Percentiles rank a stretch among this genome's conserved stretches.
These are phyloP conservation scores for Tyrannus savana DNA, from an alignment of 2,113 vertebrate genomes.

Conservation along the genomic window DNA sequence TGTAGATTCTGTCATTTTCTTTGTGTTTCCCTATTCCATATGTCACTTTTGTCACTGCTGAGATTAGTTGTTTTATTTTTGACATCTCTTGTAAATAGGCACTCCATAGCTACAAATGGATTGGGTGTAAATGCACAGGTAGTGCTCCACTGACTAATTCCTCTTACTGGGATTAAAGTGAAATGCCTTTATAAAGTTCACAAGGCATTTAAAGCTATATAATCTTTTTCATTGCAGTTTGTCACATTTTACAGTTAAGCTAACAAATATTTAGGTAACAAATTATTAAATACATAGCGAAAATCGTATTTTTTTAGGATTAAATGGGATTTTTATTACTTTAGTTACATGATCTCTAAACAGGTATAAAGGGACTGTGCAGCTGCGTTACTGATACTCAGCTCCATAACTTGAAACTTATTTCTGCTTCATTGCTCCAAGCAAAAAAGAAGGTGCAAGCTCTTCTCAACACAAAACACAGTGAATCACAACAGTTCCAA, in stretches of 20 bases:
- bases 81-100: background rate
- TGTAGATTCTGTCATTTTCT: background rate
- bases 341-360: background rate
- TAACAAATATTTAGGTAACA: background rate
- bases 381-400: background rate
- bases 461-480: background rate
- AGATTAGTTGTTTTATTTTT: background rate
- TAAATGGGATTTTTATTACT: background rate
- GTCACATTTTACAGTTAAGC: background rate
- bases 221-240: background rate
- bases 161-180: background rate
- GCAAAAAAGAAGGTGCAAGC: background rate
- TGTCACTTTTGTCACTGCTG: background rate
- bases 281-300: background rate
- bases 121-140: background rate
- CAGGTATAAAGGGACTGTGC: background rate
- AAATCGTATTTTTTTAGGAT: background rate
- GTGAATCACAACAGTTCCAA: background rate
- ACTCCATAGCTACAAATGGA: background rate
- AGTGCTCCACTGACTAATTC: background rate
- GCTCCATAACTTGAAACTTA: background rate
- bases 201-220: background rate
- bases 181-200: background rate
- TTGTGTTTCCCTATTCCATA: background rate
- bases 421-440: background rate